A percentile compares a stretch with the other conserved stretches of the same genome.
Evolutionary conservation across 2,888 invertebrate genomes (phyloP).

Genomic region (Chloromyia formosa): DNA sequence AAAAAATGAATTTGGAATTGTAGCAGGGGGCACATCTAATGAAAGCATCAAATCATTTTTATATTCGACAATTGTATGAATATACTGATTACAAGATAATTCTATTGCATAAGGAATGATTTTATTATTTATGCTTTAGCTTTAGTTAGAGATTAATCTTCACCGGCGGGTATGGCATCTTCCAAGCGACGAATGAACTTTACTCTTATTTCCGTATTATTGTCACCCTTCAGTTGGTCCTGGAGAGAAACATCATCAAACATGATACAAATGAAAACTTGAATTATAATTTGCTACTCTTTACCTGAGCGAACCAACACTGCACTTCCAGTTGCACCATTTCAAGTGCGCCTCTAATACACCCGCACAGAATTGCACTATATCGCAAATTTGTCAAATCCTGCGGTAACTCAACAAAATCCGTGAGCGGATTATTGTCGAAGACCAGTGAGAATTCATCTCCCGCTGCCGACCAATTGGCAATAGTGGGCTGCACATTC

Average conservation of each 20-base stretch:
- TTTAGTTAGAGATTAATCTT: conserved; percentile 76
- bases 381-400: conserved; percentile 85
- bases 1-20: too few species aligned
- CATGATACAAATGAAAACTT: background rate
- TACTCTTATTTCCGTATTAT: conserved; percentile 90
- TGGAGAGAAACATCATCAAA: conserved; percentile 61
- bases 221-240: conserved; percentile 95
- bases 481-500: conserved; percentile 90
- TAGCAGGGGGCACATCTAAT: too few species aligned
- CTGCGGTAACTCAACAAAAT: conserved; percentile 95
- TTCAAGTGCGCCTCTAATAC: conserved; percentile 93
- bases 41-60: too few species aligned
- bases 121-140: conserved; percentile 10
- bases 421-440: conserved; percentile 94
- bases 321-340: conserved; percentile 98
- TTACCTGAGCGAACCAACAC: conserved; percentile 86
- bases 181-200: conserved; percentile 95
- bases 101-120: conserved; percentile 11
- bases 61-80: too few species aligned
- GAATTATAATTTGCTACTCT: background rate
- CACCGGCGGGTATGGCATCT: conserved; percentile 98
- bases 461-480: conserved; percentile 92
- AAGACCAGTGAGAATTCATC: conserved; percentile 97
- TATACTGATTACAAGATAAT: too few species aligned
- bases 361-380: conserved; percentile 91